These are phyloP conservation scores for Nyctibius grandis DNA, from an alignment of 2,797 vertebrate species.

Conservation along the genomic window DNA sequence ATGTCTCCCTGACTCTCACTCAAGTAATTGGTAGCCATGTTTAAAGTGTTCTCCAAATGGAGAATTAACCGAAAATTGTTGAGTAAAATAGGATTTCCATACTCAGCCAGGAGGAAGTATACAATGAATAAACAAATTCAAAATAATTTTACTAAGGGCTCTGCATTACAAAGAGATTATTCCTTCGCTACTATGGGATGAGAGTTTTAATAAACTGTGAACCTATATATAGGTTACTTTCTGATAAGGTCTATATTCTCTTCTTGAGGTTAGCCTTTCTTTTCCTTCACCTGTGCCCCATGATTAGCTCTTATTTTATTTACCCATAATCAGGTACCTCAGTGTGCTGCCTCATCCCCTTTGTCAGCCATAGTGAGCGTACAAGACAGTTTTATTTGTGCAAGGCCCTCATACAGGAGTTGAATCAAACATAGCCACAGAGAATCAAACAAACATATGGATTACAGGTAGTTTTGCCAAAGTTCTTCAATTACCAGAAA, in stretches of 20 bases:
- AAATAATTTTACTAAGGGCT: neutral
- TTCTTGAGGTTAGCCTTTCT: neutral
- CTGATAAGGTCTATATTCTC: neutral
- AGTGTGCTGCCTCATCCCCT: neutral
- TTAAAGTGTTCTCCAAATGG: neutral
- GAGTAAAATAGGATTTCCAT: neutral
- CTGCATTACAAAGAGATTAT: neutral
- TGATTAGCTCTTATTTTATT: neutral
- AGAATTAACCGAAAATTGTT: neutral
- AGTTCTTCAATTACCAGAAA: neutral
- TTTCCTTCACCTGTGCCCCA: neutral
- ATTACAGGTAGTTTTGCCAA: neutral
- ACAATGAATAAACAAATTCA: neutral
- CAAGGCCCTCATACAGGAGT: neutral
- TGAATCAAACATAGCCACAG: rapidly evolving
- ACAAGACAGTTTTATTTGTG: neutral
- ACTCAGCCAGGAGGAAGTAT: neutral
- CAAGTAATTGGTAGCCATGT: neutral
- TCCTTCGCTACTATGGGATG: neutral
- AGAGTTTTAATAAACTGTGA: neutral
- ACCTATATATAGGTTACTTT: neutral
- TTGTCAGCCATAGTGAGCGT: neutral
- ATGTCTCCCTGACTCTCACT: neutral
- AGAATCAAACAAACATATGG: neutral
- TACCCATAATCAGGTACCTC: neutral